A percentile compares a stretch with the other conserved stretches of the same genome.
Evolutionary conservation across 2,888 invertebrate species (phyloP).

Genomic region (Liodrosophila aerea): DNA sequence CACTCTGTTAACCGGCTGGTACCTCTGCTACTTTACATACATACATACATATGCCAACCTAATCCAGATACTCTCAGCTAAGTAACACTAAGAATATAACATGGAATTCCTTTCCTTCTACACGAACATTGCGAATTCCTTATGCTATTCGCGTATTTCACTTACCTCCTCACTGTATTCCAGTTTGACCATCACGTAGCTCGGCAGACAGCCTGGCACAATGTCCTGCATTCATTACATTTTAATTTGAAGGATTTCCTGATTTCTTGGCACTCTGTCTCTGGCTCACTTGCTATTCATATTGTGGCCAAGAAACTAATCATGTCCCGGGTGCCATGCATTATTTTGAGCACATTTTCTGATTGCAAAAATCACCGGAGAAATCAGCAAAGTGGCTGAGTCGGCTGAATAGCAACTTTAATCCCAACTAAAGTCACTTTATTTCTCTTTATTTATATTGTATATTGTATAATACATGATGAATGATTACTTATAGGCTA

Average conservation of each 20-base stretch:
- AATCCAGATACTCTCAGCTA: too few species aligned
- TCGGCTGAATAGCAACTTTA: slow-evolving; percentile 3
- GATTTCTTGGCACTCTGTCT: slow-evolving; percentile 7
- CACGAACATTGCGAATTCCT: slow-evolving; percentile 2
- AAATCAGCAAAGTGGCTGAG: slow-evolving; percentile 62
- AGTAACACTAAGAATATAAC: too few species aligned
- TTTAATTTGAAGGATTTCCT: slow-evolving; percentile 59
- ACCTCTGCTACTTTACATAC: too few species aligned
- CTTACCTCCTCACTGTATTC: slow-evolving; percentile 63
- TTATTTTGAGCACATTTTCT: slow-evolving; percentile 63
- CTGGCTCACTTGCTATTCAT: slow-evolving; percentile 59
- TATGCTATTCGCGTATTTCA: slow-evolving; percentile 54
- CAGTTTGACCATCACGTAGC: slow-evolving; percentile 63
- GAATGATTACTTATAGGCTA: too few species aligned
- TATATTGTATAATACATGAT: too few species aligned
- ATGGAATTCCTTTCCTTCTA: too few species aligned
- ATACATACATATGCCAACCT: too few species aligned
- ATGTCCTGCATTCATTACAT: slow-evolving; percentile 61
- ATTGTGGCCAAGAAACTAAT: slow-evolving; percentile 51
- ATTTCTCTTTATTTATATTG: neutral
- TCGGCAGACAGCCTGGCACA: slow-evolving; percentile 17
- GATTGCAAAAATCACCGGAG: slow-evolving; percentile 78
- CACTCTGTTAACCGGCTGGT: too few species aligned
- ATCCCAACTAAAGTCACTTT: neutral
- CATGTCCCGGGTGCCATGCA: slow-evolving; percentile 53